Evolutionary conservation across 2,888 invertebrate species (phyloP), one percentile per base, ranked within the genome.

Genomic region (Pachycephus smyrnensis): DNA sequence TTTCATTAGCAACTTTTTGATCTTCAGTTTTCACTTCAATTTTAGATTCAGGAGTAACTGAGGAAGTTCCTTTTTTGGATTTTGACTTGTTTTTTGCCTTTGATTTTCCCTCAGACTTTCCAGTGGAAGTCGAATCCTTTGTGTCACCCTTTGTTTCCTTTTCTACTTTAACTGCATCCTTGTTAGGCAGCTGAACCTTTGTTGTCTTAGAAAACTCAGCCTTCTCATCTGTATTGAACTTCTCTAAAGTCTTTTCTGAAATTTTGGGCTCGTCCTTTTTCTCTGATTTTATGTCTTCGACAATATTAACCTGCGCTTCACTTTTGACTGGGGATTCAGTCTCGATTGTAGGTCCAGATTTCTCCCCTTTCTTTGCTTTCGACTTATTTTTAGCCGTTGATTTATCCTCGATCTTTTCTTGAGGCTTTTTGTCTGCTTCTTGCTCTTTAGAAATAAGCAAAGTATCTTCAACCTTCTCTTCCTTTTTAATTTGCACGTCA

Each of bases 31-130:
- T 77, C 37, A 69, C 35, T n/a, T 77, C 78, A 12, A 35, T 75
- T 32, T 73, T 31, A 73, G 69, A 69, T 74, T 75, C 75, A 15
- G 75, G 40, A 30, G 36, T 76, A 75, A n/a, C 73, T 35, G 30
- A 37, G n/a, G 36, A 75, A 3, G 37, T 76, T 76, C 80, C 77
- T 12, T 78, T 73, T 71, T 76, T 79, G 68, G 77, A 77, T 73
- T 79, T 36, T 76, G 69, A 76, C 76, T 79, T 76, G 71, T 77
- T 76, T 30, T 75, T 69, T 23, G 31, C 30, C 12, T 23, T 69
- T 12, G 73, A 69, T 35, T 76, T 35, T 76, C 31, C 76, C 15
- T 76, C 31, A 32, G 73, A 73, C 12, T n/a, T 12, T 31, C 30
- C 36, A 73, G 30, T 30, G 23, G 55, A 55, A 55, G 1, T 23